These are phyloP conservation scores for Ectobius pallidus DNA, from an alignment of 2,888 invertebrate genomes.

Conservation along the genomic window DNA sequence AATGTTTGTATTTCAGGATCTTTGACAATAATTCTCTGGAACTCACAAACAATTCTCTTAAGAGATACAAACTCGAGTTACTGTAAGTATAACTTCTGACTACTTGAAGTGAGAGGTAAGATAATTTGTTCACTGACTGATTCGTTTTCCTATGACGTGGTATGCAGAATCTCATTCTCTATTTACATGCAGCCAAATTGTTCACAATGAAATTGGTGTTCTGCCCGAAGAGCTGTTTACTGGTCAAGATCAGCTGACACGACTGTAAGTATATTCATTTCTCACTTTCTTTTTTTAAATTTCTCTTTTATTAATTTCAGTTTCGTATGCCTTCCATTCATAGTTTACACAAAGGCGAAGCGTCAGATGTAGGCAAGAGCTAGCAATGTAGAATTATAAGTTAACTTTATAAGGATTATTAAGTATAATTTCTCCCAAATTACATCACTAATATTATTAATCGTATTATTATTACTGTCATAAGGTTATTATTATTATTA, in stretches of 20 bases:
- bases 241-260: conserved; percentile 44
- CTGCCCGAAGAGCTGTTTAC: conserved; percentile 46
- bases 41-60: conserved; percentile 46
- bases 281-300: too few relatives aligned
- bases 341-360: too few relatives aligned
- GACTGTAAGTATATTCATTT: conserved; percentile 45
- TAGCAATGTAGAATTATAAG: too few relatives aligned
- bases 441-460: too few relatives aligned
- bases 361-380: too few relatives aligned
- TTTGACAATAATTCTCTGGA: conserved; percentile 50
- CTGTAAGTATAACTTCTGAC: conserved; percentile 54
- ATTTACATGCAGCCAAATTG: conserved; percentile 48
- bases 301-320: too few relatives aligned
- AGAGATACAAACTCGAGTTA: conserved; percentile 52
- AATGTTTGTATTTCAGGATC: conserved; percentile 52
- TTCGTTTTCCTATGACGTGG: too few relatives aligned
- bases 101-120: not conserved
- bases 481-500: too few relatives aligned
- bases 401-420: too few relatives aligned
- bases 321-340: too few relatives aligned
- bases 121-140: not conserved
- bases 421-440: too few relatives aligned
- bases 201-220: conserved; percentile 45
- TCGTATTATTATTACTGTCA: too few relatives aligned
- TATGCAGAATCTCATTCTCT: not conserved